Evolutionary conservation across 2,797 vertebrate genomes (phyloP).

Genomic region (Vireo griseus): DNA sequence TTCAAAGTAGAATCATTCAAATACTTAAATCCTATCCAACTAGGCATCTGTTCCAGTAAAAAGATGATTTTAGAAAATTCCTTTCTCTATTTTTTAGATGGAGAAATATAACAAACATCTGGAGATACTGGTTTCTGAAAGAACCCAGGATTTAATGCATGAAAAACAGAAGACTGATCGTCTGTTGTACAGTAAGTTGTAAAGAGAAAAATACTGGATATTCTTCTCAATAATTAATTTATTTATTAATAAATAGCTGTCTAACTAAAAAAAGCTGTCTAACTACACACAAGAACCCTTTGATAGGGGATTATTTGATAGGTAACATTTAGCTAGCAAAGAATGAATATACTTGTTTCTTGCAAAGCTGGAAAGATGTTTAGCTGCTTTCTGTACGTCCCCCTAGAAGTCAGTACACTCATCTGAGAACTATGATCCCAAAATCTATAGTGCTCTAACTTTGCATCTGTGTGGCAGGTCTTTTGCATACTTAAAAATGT

Average conservation of each 20-base stretch:
- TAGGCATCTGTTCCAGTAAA: neutral
- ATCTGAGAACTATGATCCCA: neutral
- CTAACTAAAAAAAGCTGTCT: neutral
- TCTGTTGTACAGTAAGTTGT: conserved; percentile 83
- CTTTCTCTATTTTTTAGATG: conserved; percentile 76
- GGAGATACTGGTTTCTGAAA: conserved; percentile 84
- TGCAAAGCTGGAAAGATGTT: neutral
- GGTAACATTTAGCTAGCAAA: neutral
- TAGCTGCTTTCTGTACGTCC: neutral
- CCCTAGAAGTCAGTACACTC: neutral
- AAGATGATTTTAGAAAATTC: neutral
- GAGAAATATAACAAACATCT: conserved; percentile 91
- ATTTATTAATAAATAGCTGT: neutral
- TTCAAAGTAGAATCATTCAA: neutral
- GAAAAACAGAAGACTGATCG: conserved; percentile 86
- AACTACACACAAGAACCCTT: neutral
- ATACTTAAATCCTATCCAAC: neutral
- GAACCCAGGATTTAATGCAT: conserved; percentile 84
- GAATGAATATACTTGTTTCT: neutral
- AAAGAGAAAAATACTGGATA: neutral
- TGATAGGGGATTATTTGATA: neutral
- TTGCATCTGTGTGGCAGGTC: neutral
- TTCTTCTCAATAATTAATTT: neutral
- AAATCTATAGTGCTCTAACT: neutral
- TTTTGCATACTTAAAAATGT: neutral